Evolutionary conservation across 1,140 invertebrate species (phyloP).

Genomic region (Telenomus remus): DNA sequence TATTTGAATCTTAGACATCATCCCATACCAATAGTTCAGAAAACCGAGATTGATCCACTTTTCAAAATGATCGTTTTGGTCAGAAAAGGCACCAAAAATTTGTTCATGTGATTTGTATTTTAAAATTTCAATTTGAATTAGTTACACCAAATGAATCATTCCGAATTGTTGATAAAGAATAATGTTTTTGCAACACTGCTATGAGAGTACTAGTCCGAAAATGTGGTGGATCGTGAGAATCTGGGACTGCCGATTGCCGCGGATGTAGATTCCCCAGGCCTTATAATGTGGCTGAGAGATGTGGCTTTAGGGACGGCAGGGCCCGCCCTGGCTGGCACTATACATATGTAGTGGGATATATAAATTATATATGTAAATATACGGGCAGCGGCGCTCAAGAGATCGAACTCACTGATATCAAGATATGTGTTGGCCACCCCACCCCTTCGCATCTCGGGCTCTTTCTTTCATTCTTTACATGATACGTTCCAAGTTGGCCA

Average conservation of each 20-base stretch:
- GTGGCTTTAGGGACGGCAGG: conserved; percentile 32
- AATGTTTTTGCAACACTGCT: too few relatives aligned
- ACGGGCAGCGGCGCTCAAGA: conserved; percentile 61
- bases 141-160: too few relatives aligned
- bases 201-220: conserved; percentile 34
- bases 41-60: background rate
- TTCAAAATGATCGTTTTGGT: too few relatives aligned
- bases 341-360: conserved; percentile 64
- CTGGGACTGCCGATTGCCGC: conserved; percentile 26
- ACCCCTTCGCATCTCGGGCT: conserved; percentile 45
- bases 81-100: too few relatives aligned
- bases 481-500: conserved; percentile 30
- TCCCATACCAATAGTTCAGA: too few relatives aligned
- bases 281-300: conserved; percentile 41
- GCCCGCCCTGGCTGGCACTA: conserved; percentile 52
- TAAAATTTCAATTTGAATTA: too few relatives aligned
- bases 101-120: too few relatives aligned
- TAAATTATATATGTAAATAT: conserved; percentile 75
- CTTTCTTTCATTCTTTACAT: conserved; percentile 43
- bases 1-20: conserved; percentile 30
- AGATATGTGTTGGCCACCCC: conserved; percentile 68
- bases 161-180: conserved; percentile 21
- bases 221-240: conserved; percentile 55
- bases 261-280: conserved; percentile 44
- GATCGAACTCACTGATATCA: conserved; percentile 70